Evolutionary conservation across 2,113 vertebrate species (phyloP).

Genomic region (Elaphurus davidianus): DNA sequence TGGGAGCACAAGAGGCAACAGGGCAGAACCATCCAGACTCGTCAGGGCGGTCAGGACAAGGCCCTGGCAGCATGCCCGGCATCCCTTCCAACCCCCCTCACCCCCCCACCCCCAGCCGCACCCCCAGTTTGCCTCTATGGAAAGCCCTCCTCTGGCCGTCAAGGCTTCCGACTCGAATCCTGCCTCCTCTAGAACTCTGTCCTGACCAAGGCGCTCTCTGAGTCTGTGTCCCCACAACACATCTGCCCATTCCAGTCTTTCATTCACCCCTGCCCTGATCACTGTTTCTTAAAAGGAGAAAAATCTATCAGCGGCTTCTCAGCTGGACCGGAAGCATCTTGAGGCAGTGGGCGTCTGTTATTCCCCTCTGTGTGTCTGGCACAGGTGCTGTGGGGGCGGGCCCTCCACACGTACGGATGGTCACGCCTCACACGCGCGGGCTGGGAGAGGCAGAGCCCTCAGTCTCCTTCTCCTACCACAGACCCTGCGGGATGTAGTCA

Average conservation of each 20-base stretch:
- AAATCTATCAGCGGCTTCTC: neutral
- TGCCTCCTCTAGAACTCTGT: neutral
- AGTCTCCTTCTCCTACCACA: neutral
- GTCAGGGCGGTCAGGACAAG: fast-evolving
- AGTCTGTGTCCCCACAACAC: neutral
- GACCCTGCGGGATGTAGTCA: neutral
- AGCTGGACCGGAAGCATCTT: neutral
- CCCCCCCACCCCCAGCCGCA: neutral
- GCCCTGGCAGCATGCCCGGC: no score
- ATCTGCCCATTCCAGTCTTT: neutral
- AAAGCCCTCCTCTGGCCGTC: neutral
- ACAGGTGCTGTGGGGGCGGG: neutral
- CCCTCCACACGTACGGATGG: fast-evolving
- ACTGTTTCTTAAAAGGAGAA: neutral
- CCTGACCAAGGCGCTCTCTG: neutral
- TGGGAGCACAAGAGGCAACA: neutral
- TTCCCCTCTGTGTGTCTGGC: neutral
- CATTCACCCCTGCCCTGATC: fast-evolving
- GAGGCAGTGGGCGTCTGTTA: fast-evolving
- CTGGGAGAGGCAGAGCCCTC: neutral
- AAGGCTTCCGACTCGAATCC: neutral
- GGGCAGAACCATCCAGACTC: neutral
- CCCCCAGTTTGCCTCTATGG: neutral
- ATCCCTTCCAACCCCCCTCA: fast-evolving
- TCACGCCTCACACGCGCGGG: fast-evolving